phyloP scores from a whole-genome alignment of 1,140 invertebrate species.

The Pseudobourletiella spinata region DNA sequence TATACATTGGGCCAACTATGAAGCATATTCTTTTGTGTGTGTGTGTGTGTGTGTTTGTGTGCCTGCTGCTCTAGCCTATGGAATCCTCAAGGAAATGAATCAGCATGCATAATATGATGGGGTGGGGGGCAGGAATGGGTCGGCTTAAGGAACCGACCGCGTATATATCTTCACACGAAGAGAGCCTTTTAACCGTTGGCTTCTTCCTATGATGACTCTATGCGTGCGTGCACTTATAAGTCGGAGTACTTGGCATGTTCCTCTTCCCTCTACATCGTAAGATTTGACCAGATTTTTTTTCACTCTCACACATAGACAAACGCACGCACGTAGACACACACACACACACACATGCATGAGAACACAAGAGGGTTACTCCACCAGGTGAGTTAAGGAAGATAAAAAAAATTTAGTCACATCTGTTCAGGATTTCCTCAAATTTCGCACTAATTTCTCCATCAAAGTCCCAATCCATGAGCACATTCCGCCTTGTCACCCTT shows the following conservation, averaged over 20 bases:
- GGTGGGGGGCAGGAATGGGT: too few relatives aligned
- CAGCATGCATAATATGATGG: neutral
- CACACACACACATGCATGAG: too few relatives aligned
- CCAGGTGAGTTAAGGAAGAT: conserved; percentile 19
- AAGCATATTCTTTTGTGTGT: neutral
- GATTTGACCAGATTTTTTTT: neutral
- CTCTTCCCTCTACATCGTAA: too few relatives aligned
- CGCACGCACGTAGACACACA: too few relatives aligned
- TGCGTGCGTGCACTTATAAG: neutral
- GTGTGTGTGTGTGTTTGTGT: too few relatives aligned
- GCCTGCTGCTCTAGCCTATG: too few relatives aligned
- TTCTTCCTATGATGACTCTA: too few relatives aligned
- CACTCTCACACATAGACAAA: neutral
- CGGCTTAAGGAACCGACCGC: too few relatives aligned
- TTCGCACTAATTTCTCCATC: conserved; percentile 13
- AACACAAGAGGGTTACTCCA: neutral
- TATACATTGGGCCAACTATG: neutral
- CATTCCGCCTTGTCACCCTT: neutral
- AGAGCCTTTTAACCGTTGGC: neutral
- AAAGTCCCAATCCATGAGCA: neutral
- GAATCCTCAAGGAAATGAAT: neutral
- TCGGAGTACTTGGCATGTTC: too few relatives aligned
- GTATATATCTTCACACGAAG: too few relatives aligned
- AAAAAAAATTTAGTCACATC: conserved; percentile 32
- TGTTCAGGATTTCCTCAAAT: conserved; percentile 31